Evolutionary conservation across 64 coral and sea anemone genomes (phyloP), one percentile per base, ranked within the genome.

Genomic region (Exaiptasia diaphana): DNA sequence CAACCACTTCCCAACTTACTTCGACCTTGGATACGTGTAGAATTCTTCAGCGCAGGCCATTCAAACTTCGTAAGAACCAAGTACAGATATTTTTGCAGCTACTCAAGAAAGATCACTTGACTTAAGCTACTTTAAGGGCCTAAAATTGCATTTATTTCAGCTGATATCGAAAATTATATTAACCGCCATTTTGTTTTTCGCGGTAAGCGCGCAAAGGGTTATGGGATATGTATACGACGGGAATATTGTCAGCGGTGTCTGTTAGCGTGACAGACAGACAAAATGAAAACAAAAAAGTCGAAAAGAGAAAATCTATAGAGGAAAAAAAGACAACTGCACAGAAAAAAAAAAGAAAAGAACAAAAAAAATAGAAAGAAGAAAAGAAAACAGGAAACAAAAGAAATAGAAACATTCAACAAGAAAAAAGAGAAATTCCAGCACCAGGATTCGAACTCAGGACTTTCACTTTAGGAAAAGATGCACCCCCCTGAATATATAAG

Each of bases 21-120:
- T 77, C 33, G 40, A 67, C 70, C 83, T 43, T 65, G 72, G 54
- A 67, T 86, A 86, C 58, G 31, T 4, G 44, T 36, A 77, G 1
- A 76, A 64, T 33, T 86, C 58, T 13, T 77, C 83, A 15, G 53
- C 74, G 31, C 73, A 86, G 74, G 83, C 83, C 83, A 86, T 86
- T 42, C 27, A 67, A 86, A 68, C 28, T 37, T 41, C 67, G 0
- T 34, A 52, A 62, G 27, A 12, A 23, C 2, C 21, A 11, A 23
- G 6, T 30, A 1, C 27, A 62, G 3, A 27, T 1, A 23, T 33
- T 31, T 9, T 62, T 11, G 58, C 18, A 23, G n/a, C n/a, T n/a
- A n/a, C n/a, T n/a, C n/a, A n/a, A n/a, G n/a, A n/a, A n/a, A n/a
- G n/a, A n/a, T n/a, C n/a, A n/a, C n/a, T n/a, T n/a, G n/a, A n/a